Evolutionary conservation across 2,797 vertebrate genomes (phyloP), one percentile per base, ranked within the genome.

Genomic region (Anniella stebbinsi): DNA sequence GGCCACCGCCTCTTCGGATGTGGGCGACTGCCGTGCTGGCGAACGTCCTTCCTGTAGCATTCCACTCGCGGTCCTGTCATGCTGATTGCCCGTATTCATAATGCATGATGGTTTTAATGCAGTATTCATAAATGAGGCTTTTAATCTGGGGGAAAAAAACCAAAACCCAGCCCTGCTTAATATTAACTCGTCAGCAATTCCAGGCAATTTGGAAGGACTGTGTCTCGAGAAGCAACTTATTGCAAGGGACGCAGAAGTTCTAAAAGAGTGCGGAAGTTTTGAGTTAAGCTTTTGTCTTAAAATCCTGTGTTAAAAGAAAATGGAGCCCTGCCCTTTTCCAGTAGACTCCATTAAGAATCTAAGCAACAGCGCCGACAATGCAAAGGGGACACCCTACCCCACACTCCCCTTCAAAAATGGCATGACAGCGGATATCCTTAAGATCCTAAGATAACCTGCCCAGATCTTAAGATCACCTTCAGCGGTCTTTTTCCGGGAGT

Each of bases 41-140:
- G 12, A 8, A 28, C 15, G 15, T 8, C 66, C 78, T 88, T 60
- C 38, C 17, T 12, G 54, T 41, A 70, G 38, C 2, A 6, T 54
- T 60, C 67, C 10, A 28, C 69, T 60, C 23, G 11, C 54, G 0
- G 45, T 30, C 18, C 18, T 17, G 7, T 73, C 80, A 82, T 60
- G 38, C 69, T 38, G 33, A 69, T 81, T 33, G 81, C 48, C 87
- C 12, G 5, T 9, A 88, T 88, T 82, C 80, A 82, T 88, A 73
- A 83, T 88, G 57, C 33, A 88, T 75, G 78, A 33, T 75, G 28
- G 8, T 89, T 88, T 89, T 88, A 86, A 87, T 89, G 70, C 57
- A 88, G 54, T 75, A 83, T 88, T 89, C 0, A 66, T 70, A 66
- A 83, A 63, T 57, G 70, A 88, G 48, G 51, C 33, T 82, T 83